phyloP scores from a whole-genome alignment of 2,113 vertebrate genomes.

The Ictalurus furcatus region DNA sequence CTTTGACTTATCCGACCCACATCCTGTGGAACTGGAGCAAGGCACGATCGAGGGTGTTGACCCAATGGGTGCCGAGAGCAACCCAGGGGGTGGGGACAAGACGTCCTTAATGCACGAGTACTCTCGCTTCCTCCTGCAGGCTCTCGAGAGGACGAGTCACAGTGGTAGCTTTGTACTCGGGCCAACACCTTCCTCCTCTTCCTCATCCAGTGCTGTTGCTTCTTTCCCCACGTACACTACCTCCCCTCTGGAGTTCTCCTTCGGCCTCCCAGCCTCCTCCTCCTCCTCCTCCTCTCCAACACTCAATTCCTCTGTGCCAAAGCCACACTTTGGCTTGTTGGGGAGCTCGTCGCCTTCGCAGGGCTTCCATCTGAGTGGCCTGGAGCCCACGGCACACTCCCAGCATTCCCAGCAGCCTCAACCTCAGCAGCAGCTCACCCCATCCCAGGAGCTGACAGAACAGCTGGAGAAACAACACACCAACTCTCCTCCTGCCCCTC shows the following conservation, averaged over 20 bases:
- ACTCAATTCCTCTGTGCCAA: slow-evolving; percentile 91
- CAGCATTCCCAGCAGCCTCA: slow-evolving; percentile 19
- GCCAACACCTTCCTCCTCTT: slow-evolving; percentile 58
- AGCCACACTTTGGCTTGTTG: slow-evolving; percentile 95
- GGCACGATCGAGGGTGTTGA: slow-evolving; percentile 75
- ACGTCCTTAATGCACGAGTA: slow-evolving; percentile 92
- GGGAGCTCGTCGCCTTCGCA: slow-evolving; percentile 80
- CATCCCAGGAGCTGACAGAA: slow-evolving; percentile 97
- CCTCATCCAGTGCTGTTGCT: slow-evolving; percentile 80
- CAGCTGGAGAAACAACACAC: slow-evolving; percentile 92
- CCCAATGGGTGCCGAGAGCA: slow-evolving; percentile 70
- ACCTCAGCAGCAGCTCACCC: slow-evolving; percentile 86
- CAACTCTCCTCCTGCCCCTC: slow-evolving; percentile 69
- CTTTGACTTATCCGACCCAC: slow-evolving; percentile 85
- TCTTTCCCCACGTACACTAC: slow-evolving; percentile 89
- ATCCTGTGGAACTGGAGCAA: slow-evolving; percentile 85
- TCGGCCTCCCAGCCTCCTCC: slow-evolving; percentile 84
- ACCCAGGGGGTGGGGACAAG: slow-evolving; percentile 84
- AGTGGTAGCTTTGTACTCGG: slow-evolving; percentile 85
- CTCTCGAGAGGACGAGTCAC: slow-evolving; percentile 95
- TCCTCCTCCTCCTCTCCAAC: slow-evolving; percentile 70
- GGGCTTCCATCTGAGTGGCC: slow-evolving; percentile 88
- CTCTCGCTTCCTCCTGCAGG: slow-evolving; percentile 98
- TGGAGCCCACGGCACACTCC: slow-evolving; percentile 83
- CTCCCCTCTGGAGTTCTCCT: slow-evolving; percentile 92